phyloP scores from a whole-genome alignment of 2,797 vertebrate species.

The Lepilemur septentrionalis region DNA sequence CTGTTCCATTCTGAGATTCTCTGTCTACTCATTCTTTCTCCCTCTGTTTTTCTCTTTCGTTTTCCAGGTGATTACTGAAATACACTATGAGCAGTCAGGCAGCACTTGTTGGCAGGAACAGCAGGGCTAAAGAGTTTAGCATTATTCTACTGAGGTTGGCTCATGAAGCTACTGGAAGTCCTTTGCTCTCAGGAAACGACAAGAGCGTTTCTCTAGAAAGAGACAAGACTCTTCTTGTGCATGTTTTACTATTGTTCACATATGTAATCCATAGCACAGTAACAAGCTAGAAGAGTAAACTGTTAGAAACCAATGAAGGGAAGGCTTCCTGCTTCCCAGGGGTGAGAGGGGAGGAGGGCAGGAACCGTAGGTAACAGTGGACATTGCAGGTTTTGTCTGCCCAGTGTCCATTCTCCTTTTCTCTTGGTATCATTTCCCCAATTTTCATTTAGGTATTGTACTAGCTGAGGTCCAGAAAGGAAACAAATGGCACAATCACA shows the following conservation, averaged over 20 bases:
- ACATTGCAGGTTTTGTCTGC: neutral
- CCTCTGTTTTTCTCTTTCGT: neutral
- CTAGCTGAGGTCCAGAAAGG: neutral
- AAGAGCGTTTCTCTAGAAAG: neutral
- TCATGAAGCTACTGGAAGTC: neutral
- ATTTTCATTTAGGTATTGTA: neutral
- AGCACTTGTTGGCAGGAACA: neutral
- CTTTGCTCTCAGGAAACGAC: neutral
- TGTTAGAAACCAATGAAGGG: neutral
- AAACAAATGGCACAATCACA: neutral
- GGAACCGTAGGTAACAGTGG: neutral
- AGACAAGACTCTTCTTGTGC: neutral
- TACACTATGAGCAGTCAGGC: neutral
- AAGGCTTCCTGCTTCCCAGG: neutral
- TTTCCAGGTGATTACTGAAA: neutral
- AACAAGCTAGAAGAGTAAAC: neutral
- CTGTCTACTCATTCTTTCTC: neutral
- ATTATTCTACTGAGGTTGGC: neutral
- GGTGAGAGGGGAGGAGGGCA: accelerated
- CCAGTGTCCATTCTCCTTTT: neutral
- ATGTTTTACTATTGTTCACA: neutral
- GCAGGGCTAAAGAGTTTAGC: neutral
- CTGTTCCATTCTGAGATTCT: neutral
- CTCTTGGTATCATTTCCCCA: neutral
- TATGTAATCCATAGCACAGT: neutral